Evolutionary conservation across 2,113 vertebrate genomes (phyloP).

Genomic region (Romanogobio albipinnatus): DNA sequence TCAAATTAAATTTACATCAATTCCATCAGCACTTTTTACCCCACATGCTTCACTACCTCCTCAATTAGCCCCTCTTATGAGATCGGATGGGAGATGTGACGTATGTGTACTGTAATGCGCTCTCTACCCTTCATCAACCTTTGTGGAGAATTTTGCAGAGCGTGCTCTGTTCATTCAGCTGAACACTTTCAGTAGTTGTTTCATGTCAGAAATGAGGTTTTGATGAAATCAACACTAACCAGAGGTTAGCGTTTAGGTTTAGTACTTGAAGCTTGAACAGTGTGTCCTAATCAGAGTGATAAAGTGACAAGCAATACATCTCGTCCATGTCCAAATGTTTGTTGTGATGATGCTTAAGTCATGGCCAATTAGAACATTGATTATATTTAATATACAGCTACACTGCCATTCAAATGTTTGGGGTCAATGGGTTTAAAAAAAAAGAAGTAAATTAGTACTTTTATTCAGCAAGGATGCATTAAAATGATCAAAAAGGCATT

Average conservation of each 20-base stretch:
- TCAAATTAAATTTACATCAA: conserved; percentile 49
- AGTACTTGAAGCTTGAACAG: not conserved
- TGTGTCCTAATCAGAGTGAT: not conserved
- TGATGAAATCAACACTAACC: not conserved
- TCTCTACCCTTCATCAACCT: not conserved
- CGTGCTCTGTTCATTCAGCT: not conserved
- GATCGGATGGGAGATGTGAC: not conserved
- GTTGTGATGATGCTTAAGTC: too few relatives aligned
- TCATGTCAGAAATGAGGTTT: conserved; percentile 13
- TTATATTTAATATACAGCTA: too few relatives aligned
- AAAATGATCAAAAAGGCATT: too few relatives aligned
- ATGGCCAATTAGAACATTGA: too few relatives aligned
- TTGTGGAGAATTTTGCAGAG: not conserved
- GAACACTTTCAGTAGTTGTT: not conserved
- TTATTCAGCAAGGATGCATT: too few relatives aligned
- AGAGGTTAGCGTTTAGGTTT: not conserved
- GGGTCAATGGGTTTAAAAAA: too few relatives aligned
- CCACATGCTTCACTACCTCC: conserved; percentile 43
- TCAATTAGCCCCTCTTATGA: conserved; percentile 33
- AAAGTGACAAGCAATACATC: not conserved
- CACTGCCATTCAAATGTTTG: too few relatives aligned
- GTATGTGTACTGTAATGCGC: conserved; percentile 13
- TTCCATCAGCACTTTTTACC: conserved; percentile 36
- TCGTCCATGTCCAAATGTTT: too few relatives aligned
- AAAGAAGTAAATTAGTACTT: too few relatives aligned